These are phyloP conservation scores for Iguana delicatissima DNA, from an alignment of 2,797 vertebrate genomes.

Conservation along the genomic window DNA sequence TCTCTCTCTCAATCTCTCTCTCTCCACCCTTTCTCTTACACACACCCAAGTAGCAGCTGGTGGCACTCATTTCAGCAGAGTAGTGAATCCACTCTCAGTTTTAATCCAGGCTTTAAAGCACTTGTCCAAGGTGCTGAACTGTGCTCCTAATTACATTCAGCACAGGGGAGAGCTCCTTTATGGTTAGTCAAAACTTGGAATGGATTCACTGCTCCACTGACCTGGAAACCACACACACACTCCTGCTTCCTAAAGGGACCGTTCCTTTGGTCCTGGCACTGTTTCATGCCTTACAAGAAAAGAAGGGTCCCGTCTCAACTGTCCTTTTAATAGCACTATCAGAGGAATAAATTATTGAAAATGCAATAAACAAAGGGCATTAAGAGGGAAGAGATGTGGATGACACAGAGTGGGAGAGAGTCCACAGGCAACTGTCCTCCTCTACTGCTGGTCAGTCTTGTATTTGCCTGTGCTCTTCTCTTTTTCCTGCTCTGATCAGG, in stretches of 20 bases:
- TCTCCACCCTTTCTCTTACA: background rate
- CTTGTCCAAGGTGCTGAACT: too few species aligned
- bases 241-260: too few species aligned
- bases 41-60: too few species aligned
- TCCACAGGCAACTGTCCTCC: too few species aligned
- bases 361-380: background rate
- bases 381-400: background rate
- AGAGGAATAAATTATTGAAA: slow-evolving; percentile 1
- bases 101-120: background rate
- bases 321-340: background rate
- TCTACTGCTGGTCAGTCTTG: background rate
- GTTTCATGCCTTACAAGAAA: background rate
- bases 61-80: background rate
- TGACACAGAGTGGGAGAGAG: too few species aligned
- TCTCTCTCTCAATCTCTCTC: too few species aligned
- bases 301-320: background rate
- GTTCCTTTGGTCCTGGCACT: background rate
- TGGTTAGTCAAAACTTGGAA: too few species aligned
- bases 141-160: too few species aligned
- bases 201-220: too few species aligned
- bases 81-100: background rate
- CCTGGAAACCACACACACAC: too few species aligned
- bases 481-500: background rate
- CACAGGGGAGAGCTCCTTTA: too few species aligned
- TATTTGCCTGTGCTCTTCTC: background rate